A percentile compares a stretch with the other conserved stretches of the same genome.
These are phyloP conservation scores for Lithobius niger DNA, from an alignment of 1,140 invertebrate species.

Conservation along the genomic window DNA sequence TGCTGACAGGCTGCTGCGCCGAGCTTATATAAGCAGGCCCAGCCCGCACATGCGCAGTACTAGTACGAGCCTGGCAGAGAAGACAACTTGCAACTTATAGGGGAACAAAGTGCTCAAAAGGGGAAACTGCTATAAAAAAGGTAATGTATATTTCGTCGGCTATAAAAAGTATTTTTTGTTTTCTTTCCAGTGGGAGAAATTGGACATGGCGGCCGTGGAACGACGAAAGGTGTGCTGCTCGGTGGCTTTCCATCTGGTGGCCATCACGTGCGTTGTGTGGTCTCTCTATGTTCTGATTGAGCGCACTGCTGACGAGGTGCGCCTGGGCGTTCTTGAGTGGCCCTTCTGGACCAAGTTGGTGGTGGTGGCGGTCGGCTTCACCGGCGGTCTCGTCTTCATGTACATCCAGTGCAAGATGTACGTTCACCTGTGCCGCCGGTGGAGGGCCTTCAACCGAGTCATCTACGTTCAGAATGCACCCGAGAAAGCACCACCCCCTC, in stretches of 20 bases:
- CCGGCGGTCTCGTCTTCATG: constrained; percentile 91
- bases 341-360: constrained; percentile 95
- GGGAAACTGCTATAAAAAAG: too few relatives aligned
- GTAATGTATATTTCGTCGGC: too few relatives aligned
- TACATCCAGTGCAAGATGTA: constrained; percentile 94
- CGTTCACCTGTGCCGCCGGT: constrained; percentile 73
- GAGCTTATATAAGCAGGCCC: too few relatives aligned
- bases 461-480: constrained; percentile 82
- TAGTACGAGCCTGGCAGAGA: too few relatives aligned
- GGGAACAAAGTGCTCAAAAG: too few relatives aligned
- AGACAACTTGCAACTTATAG: too few relatives aligned
- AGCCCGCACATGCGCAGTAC: too few relatives aligned
- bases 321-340: constrained; percentile 61
- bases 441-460: constrained; percentile 85
- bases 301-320: constrained; percentile 78
- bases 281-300: constrained; percentile 92
- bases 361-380: constrained; percentile 90
- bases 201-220: constrained; percentile 87
- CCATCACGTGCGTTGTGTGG: constrained; percentile 90
- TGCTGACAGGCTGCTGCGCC: too few relatives aligned
- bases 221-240: constrained; percentile 77
- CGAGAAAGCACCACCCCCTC: constrained; percentile 21
- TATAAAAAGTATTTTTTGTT: too few relatives aligned
- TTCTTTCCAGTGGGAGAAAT: constrained; percentile 64
- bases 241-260: constrained; percentile 84